These are phyloP conservation scores for Nomada ruficornis DNA, from an alignment of 2,888 invertebrate genomes.

Conservation along the genomic window DNA sequence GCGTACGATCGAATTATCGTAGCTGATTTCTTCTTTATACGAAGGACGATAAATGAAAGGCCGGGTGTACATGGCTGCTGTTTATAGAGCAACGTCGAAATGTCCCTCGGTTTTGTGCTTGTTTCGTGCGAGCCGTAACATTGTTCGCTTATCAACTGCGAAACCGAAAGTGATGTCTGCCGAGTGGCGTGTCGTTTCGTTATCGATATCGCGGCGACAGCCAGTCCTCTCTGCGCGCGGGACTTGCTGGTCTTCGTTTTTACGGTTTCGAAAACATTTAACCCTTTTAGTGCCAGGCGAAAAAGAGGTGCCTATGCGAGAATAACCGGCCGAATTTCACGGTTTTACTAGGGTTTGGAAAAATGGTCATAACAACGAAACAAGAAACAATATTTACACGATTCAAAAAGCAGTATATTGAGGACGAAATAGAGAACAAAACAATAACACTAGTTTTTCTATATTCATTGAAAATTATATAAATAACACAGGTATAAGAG, in stretches of 20 bases:
- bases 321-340: too few relatives aligned
- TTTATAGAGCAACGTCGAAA: background rate
- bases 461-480: too few relatives aligned
- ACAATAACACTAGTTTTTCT: too few relatives aligned
- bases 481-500: too few relatives aligned
- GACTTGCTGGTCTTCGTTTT: conserved; percentile 16
- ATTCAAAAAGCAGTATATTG: too few relatives aligned
- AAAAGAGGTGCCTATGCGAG: too few relatives aligned
- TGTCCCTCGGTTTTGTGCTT: background rate
- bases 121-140: background rate
- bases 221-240: conserved; percentile 24
- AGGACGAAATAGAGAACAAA: too few relatives aligned
- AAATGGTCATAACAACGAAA: too few relatives aligned
- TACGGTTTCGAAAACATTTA: background rate
- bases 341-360: too few relatives aligned
- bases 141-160: conserved; percentile 57
- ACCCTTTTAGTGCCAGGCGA: too few relatives aligned
- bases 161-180: conserved; percentile 39
- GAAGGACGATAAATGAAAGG: background rate
- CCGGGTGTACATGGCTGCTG: background rate
- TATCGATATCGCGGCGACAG: conserved; percentile 51
- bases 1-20: conserved; percentile 49
- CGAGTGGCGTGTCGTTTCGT: conserved; percentile 33
- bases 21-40: background rate
- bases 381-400: too few relatives aligned